These are phyloP conservation scores for Deroplatys truncata DNA, from an alignment of 2,888 invertebrate genomes.

Conservation along the genomic window DNA sequence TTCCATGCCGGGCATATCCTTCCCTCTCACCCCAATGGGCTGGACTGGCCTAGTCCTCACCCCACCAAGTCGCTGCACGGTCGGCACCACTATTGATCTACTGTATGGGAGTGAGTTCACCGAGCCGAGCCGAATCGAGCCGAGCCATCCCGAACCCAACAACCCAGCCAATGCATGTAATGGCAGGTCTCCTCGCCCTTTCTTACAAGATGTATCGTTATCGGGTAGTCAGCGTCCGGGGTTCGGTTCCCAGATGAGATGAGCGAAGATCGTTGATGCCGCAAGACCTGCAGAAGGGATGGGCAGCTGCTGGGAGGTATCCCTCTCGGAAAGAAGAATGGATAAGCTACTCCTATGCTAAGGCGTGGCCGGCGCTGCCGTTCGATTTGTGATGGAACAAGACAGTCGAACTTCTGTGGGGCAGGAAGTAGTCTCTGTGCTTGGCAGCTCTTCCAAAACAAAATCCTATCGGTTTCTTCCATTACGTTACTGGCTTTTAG, in stretches of 20 bases:
- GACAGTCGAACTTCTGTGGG: neutral
- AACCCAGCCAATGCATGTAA: neutral
- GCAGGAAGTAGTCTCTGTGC: neutral
- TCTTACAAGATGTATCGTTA: neutral
- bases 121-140: neutral
- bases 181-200: neutral
- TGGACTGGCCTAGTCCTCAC: slow-evolving; percentile 15
- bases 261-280: neutral
- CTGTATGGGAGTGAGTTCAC: neutral
- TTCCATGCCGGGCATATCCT: neutral
- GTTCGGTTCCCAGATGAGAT: neutral
- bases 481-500: neutral
- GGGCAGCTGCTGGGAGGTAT: neutral
- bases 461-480: neutral
- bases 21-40: slow-evolving; percentile 10
- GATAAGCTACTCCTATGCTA: neutral
- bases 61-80: neutral
- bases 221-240: neutral
- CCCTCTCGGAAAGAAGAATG: neutral
- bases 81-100: neutral
- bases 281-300: neutral
- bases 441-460: neutral
- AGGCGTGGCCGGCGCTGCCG: neutral
- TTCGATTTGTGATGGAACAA: neutral
- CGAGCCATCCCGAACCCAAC: neutral